These are phyloP conservation scores for Zaprionus lineosus DNA, from an alignment of 2,888 invertebrate genomes.

Conservation along the genomic window DNA sequence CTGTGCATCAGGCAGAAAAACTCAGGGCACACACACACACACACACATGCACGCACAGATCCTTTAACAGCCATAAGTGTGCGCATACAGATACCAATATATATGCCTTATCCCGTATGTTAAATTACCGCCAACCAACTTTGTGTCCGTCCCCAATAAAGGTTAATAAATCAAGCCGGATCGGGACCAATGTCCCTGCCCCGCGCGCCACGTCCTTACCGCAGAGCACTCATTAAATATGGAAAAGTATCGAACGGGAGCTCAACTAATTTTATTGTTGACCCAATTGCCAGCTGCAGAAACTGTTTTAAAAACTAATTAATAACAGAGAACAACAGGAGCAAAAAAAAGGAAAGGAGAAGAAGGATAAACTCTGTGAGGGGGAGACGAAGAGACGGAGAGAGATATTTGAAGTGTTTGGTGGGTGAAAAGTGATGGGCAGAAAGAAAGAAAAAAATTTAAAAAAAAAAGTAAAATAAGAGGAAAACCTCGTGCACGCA, in stretches of 20 bases:
- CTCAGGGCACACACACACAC: background rate
- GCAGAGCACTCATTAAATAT: slow-evolving; percentile 30
- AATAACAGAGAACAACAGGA: slow-evolving; percentile 45
- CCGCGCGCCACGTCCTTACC: background rate
- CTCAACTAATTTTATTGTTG: slow-evolving; percentile 49
- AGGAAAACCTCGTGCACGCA: slow-evolving; percentile 7
- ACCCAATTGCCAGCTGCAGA: slow-evolving; percentile 53
- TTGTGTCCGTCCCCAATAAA: slow-evolving; percentile 14
- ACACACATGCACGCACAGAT: background rate
- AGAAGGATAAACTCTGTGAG: background rate
- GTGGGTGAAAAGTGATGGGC: background rate
- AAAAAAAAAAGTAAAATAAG: background rate
- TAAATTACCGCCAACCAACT: slow-evolving; percentile 18
- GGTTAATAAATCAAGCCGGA: slow-evolving; percentile 49
- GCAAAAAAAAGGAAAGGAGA: background rate
- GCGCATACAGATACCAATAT: background rate
- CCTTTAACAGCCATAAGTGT: no score
- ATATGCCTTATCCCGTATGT: slow-evolving; percentile 34
- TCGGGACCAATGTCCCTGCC: slow-evolving; percentile 1
- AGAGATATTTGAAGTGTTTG: background rate
- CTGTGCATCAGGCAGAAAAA: slow-evolving; percentile 24
- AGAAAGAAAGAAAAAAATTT: background rate
- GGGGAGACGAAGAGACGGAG: background rate
- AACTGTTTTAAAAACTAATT: slow-evolving; percentile 55
- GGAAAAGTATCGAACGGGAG: slow-evolving; percentile 34